Conservation (phyloP, 2,888 invertebrate species). For the Phaonia tiefii region DNA sequence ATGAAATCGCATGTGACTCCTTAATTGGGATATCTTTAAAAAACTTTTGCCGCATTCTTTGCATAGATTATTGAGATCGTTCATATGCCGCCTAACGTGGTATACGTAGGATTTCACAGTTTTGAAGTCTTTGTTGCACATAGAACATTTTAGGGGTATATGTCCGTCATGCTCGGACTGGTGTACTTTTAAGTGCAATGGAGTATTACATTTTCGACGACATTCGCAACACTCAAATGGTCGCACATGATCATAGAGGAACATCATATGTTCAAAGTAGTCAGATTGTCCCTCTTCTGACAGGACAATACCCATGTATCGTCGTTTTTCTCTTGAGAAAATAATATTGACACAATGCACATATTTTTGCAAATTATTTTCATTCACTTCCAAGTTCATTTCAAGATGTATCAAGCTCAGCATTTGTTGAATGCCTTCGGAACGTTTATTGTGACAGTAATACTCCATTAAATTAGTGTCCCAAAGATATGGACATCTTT, state of each 20-base stretch:
- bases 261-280: slow-evolving; percentile 51
- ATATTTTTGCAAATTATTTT: slow-evolving; percentile 16
- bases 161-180: slow-evolving; percentile 52
- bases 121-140: slow-evolving; percentile 54
- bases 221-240: slow-evolving; percentile 59
- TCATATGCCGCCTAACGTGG: slow-evolving; percentile 62
- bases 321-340: slow-evolving; percentile 14
- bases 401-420: slow-evolving; percentile 38
- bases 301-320: background rate
- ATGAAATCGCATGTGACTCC: slow-evolving; percentile 62
- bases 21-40: slow-evolving; percentile 52
- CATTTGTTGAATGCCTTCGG: slow-evolving; percentile 53
- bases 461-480: slow-evolving; percentile 57
- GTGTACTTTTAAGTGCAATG: slow-evolving; percentile 56
- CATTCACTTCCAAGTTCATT: slow-evolving; percentile 43
- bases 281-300: slow-evolving; percentile 29
- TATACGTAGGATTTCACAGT: slow-evolving; percentile 49
- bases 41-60: slow-evolving; percentile 63
- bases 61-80: slow-evolving; percentile 59
- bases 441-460: slow-evolving; percentile 58
- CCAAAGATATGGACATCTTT: slow-evolving; percentile 54
- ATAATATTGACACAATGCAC: background rate
- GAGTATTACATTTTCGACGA: slow-evolving; percentile 45
- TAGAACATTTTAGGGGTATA: slow-evolving; percentile 50
- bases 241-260: slow-evolving; percentile 55